Base-by-base conservation (phyloP, 2,113 vertebrate genomes). In the Meriones unguiculatus region DNA sequence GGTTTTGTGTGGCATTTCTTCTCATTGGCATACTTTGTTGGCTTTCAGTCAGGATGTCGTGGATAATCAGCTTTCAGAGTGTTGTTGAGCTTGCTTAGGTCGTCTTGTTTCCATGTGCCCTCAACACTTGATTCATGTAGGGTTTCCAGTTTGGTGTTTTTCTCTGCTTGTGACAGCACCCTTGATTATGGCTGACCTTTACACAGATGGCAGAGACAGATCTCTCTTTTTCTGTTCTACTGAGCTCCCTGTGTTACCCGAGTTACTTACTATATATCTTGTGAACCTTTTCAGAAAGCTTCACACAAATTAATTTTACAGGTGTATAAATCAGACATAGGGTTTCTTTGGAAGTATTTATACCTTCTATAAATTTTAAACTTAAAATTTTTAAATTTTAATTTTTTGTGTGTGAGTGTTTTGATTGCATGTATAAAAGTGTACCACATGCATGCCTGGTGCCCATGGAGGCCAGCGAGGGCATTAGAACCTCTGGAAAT, bases 291-390 rank as follows among this genome's bases (percentile, higher is more conserved):
- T 59, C 32, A 62, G 54, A 93, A 90, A 20, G 8, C n/a, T 87
- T 89, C 64, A 7, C 84, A n/a, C 14, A 92, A 84, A 95, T 92
- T 90, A 62, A 80, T 84, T 62, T 78, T 90, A 38, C 50, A 94
- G 50, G 1, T 84, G 5, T 87, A 69, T 38, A 5, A 93, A 78
- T 69, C 75, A 95, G 38, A 84, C 89, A 46, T 1, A 0, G 86
- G 81, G 75, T 89, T 80, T 93, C 11, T 85, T 94, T 92, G 67
- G 88, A 93, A 96, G 62, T 91, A 93, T 91, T 94, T 91, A 24
- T 82, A 65, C 72, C 25, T 91, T 32, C 41, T 92, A 0, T 88
- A 92, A 15, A 50, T 50, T 76, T 76, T 76, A 28, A 76, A 28
- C 75, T 76, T 76, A 50, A 76, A 70, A 76, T 50, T 14, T 15